phyloP scores from a whole-genome alignment of 2,113 vertebrate genomes.

The Neolamprologus falcicula region DNA sequence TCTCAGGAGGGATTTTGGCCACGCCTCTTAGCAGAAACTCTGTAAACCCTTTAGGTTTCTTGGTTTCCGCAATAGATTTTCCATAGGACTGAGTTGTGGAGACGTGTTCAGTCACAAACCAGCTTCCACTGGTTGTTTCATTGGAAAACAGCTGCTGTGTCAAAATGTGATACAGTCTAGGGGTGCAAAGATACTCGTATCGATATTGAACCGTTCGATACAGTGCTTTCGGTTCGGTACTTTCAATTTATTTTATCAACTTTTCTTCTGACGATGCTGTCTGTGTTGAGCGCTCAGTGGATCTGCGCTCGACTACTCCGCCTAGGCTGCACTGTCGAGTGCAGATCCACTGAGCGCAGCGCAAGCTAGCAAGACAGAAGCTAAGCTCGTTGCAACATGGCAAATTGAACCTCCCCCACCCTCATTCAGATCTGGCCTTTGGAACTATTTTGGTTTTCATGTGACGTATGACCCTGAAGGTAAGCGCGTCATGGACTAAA shows the following conservation, averaged over 20 bases:
- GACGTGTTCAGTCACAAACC: background rate
- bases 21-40: background rate
- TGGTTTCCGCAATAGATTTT: background rate
- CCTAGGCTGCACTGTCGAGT: no score
- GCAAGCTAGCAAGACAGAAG: no score
- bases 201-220: no score
- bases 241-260: accelerated
- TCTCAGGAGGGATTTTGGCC: background rate
- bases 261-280: accelerated
- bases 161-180: background rate
- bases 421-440: no score
- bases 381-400: no score
- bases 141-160: background rate
- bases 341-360: accelerated
- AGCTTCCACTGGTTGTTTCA: background rate
- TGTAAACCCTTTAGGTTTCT: background rate
- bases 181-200: accelerated
- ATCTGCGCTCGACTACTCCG: accelerated
- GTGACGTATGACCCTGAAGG: no score
- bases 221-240: no score
- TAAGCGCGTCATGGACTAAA: accelerated
- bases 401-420: no score
- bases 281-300: no score
- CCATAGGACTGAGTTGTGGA: background rate
- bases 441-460: no score